A percentile compares a stretch with the other conserved stretches of the same genome.
Evolutionary conservation across 2,797 vertebrate genomes (phyloP).

Genomic region (Macrochelys suwanniensis): DNA sequence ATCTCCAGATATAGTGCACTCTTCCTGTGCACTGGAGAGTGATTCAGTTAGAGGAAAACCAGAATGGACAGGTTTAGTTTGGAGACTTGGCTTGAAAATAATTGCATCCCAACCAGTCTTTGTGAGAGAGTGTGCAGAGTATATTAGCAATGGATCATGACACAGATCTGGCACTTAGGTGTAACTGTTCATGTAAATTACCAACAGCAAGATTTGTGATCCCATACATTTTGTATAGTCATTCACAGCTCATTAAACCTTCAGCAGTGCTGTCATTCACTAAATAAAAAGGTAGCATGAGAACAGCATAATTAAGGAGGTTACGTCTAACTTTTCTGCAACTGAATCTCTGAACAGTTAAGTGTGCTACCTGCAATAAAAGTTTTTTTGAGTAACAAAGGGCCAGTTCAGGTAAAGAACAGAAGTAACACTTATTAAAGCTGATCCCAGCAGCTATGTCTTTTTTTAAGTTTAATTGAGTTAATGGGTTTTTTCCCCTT

Average conservation of each 20-base stretch:
- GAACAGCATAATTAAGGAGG: constrained; percentile 56
- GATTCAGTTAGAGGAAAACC: constrained; percentile 47
- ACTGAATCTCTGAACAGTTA: constrained; percentile 33
- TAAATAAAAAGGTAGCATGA: constrained; percentile 56
- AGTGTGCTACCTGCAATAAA: neutral
- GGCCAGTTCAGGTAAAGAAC: neutral
- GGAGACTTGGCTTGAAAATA: constrained; percentile 42
- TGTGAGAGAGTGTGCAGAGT: constrained; percentile 22
- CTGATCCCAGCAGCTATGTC: neutral
- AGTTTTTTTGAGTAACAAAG: neutral
- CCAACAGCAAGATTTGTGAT: constrained; percentile 63
- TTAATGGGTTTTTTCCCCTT: neutral
- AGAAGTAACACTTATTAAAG: neutral
- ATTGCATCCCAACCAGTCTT: constrained; percentile 35
- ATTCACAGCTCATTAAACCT: constrained; percentile 73
- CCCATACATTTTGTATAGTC: constrained; percentile 58
- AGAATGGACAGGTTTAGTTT: constrained; percentile 51
- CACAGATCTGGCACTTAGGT: constrained; percentile 48
- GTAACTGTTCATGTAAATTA: constrained; percentile 69
- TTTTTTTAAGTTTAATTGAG: neutral
- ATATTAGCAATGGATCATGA: constrained; percentile 58
- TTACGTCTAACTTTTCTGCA: constrained; percentile 42
- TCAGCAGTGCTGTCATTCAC: constrained; percentile 49
- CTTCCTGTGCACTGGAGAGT: constrained; percentile 14
- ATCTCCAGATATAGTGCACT: neutral